Evolutionary conservation across 2,113 vertebrate genomes (phyloP).

Genomic region (Limanda limanda): DNA sequence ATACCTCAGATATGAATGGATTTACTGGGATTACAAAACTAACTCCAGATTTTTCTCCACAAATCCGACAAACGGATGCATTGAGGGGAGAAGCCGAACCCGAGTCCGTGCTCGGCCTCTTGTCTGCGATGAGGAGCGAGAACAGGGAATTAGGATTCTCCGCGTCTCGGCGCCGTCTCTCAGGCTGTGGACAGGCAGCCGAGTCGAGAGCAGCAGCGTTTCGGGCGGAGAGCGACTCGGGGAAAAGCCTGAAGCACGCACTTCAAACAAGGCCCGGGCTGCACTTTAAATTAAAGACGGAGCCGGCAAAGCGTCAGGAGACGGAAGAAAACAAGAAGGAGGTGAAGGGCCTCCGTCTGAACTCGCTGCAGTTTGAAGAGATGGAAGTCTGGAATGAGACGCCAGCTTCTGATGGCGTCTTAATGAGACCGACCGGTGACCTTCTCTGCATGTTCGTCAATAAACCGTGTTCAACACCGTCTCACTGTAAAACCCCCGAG

Average conservation of each 20-base stretch:
- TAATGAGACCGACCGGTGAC: slow-evolving; percentile 31
- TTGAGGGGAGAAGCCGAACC: slow-evolving; percentile 16
- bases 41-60: slow-evolving; percentile 42
- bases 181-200: slow-evolving; percentile 49
- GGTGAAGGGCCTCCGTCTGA: slow-evolving; percentile 8
- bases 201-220: slow-evolving; percentile 51
- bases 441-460: slow-evolving; percentile 41
- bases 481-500: slow-evolving; percentile 53
- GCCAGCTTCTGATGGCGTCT: slow-evolving; percentile 33
- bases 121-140: slow-evolving; percentile 17
- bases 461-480: slow-evolving; percentile 26
- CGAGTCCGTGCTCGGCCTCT: not conserved
- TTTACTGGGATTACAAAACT: slow-evolving; percentile 46
- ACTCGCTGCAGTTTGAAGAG: slow-evolving; percentile 34
- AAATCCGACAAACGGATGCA: slow-evolving; percentile 40
- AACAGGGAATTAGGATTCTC: slow-evolving; percentile 60
- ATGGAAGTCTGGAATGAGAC: slow-evolving; percentile 49
- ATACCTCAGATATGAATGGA: slow-evolving; percentile 36
- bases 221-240: slow-evolving; percentile 34
- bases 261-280: slow-evolving; percentile 52
- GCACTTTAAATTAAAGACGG: slow-evolving; percentile 52
- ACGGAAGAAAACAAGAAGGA: slow-evolving; percentile 21
- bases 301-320: slow-evolving; percentile 26
- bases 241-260: slow-evolving; percentile 57
- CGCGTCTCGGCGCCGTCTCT: not conserved